Percentiles rank a stretch among this genome's conserved stretches.
Evolutionary conservation across 2,113 vertebrate genomes (phyloP).

Genomic region (Neofelis nebulosa): DNA sequence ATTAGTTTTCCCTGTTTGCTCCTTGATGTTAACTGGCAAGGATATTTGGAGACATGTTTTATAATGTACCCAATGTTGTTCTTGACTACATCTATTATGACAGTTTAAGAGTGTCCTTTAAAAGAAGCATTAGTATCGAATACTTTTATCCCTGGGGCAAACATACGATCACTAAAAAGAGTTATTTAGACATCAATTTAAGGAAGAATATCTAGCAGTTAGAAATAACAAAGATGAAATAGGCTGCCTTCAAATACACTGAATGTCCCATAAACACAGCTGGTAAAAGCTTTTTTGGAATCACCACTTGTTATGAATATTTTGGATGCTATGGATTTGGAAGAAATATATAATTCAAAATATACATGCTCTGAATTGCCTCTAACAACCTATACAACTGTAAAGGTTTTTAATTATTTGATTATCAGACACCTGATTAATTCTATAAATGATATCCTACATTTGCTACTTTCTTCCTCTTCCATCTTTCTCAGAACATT

Average conservation of each 20-base stretch:
- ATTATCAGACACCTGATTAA: background rate
- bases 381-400: background rate
- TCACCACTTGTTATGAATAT: background rate
- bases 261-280: background rate
- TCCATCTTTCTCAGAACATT: background rate
- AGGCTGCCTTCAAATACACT: background rate
- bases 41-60: background rate
- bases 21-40: background rate
- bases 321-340: background rate
- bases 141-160: background rate
- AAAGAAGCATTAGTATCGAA: background rate
- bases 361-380: background rate
- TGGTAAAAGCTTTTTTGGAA: background rate
- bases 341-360: background rate
- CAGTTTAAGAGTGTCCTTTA: background rate
- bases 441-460: background rate
- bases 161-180: background rate
- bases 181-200: background rate
- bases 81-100: background rate
- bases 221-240: background rate
- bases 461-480: background rate
- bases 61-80: background rate
- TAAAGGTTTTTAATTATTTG: background rate
- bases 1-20: background rate
- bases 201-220: background rate